Evolutionary conservation across 2,888 invertebrate species (phyloP).

Genomic region (Apamea crenata): DNA sequence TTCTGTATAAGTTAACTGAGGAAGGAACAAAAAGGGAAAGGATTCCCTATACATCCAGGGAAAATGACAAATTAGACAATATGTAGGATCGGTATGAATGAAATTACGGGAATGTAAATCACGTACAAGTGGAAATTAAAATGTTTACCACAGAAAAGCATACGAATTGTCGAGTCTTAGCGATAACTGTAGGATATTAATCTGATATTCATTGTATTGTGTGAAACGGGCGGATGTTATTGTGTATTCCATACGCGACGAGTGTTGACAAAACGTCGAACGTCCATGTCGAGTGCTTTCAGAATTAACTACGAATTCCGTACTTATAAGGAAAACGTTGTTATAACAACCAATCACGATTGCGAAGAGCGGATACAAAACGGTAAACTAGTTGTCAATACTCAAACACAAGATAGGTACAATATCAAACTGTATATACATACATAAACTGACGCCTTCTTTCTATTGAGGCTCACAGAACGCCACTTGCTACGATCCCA

Average conservation of each 20-base stretch:
- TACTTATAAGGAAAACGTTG: slow-evolving; percentile 62
- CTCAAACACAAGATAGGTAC: background rate
- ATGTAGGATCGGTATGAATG: background rate
- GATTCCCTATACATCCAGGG: background rate
- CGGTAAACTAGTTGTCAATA: slow-evolving; percentile 43
- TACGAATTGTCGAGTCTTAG: slow-evolving; percentile 45
- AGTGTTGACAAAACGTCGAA: slow-evolving; percentile 77
- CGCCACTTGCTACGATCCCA: background rate
- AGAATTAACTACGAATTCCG: slow-evolving; percentile 58
- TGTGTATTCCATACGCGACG: slow-evolving; percentile 74
- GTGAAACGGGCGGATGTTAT: slow-evolving; percentile 73
- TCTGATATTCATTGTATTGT: slow-evolving; percentile 60
- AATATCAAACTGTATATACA: background rate
- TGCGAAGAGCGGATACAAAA: slow-evolving; percentile 34
- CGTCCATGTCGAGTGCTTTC: slow-evolving; percentile 59
- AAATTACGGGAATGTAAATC: slow-evolving; percentile 3
- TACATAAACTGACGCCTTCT: background rate
- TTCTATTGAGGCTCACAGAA: background rate
- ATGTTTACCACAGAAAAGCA: slow-evolving; percentile 31
- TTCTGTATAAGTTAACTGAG: background rate
- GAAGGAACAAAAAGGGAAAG: background rate
- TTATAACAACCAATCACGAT: slow-evolving; percentile 51
- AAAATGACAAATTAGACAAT: background rate
- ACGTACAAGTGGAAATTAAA: slow-evolving; percentile 14
- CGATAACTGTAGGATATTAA: slow-evolving; percentile 60